Evolutionary conservation across 2,888 invertebrate genomes (phyloP).

Genomic region (Yponomeuta plumbellus): DNA sequence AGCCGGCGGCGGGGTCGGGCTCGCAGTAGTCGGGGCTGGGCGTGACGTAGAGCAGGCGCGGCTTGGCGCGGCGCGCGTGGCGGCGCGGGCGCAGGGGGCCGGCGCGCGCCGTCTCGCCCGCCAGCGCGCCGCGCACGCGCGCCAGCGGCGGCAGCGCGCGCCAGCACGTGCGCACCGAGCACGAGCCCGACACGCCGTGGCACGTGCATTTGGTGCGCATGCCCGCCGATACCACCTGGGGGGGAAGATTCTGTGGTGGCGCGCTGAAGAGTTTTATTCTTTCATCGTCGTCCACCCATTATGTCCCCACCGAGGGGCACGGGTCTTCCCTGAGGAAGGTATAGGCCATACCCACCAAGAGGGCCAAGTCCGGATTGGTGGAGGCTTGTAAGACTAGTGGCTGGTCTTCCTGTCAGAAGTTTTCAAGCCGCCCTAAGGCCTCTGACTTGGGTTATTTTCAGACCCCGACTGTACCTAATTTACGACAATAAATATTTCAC

Average conservation of each 20-base stretch:
- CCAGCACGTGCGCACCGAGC: constrained; percentile 90
- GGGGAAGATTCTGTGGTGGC: background rate
- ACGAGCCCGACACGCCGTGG: constrained; percentile 90
- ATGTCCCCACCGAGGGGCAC: too few species aligned
- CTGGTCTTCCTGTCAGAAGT: too few species aligned
- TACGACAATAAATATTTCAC: too few species aligned
- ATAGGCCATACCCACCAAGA: too few species aligned
- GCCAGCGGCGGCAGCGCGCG: constrained; percentile 79
- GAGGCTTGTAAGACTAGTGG: too few species aligned
- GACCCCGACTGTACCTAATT: too few species aligned
- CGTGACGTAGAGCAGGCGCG: constrained; percentile 83
- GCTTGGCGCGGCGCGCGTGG: constrained; percentile 55
- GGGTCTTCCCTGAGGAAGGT: too few species aligned
- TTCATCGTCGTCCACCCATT: too few species aligned
- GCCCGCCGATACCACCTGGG: constrained; percentile 77
- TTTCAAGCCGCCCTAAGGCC: too few species aligned
- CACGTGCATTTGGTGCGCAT: constrained; percentile 84
- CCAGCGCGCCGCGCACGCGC: constrained; percentile 67
- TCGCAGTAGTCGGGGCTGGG: constrained; percentile 91
- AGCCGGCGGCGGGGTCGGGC: constrained; percentile 82
- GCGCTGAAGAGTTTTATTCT: background rate
- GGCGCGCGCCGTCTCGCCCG: constrained; percentile 57
- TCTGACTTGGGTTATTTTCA: too few species aligned
- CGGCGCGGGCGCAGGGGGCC: constrained; percentile 54
- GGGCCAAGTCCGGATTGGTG: too few species aligned